A percentile compares a stretch with the other conserved stretches of the same genome.
These are phyloP conservation scores for Callionymus lyra DNA, from an alignment of 2,113 vertebrate species.

Conservation along the genomic window DNA sequence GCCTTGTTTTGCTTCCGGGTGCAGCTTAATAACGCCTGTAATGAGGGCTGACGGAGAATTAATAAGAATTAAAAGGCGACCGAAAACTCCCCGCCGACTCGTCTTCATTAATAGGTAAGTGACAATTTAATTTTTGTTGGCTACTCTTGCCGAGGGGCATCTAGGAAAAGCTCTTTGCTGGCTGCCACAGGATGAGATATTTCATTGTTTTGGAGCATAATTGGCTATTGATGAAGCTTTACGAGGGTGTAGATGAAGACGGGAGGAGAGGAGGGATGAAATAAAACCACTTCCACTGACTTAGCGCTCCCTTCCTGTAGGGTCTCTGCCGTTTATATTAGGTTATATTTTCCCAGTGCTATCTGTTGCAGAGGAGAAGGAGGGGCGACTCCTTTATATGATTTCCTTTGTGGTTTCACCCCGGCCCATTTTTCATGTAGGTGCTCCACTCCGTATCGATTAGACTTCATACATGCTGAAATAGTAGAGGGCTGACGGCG, in stretches of 20 bases:
- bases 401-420: slow-evolving; percentile 37
- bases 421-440: slow-evolving; percentile 44
- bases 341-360: slow-evolving; percentile 48
- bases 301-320: slow-evolving; percentile 32
- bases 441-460: slow-evolving; percentile 66
- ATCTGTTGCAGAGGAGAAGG: slow-evolving; percentile 44
- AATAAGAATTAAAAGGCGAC: slow-evolving; percentile 65
- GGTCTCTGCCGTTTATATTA: slow-evolving; percentile 24
- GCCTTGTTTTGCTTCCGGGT: slow-evolving; percentile 50
- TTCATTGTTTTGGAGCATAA: slow-evolving; percentile 50
- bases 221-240: slow-evolving; percentile 47
- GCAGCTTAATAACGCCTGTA: slow-evolving; percentile 58
- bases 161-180: slow-evolving; percentile 20
- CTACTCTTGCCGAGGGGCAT: slow-evolving; percentile 31
- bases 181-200: slow-evolving; percentile 38
- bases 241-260: slow-evolving; percentile 21
- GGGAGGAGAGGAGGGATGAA: slow-evolving; percentile 28
- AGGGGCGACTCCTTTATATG: slow-evolving; percentile 38
- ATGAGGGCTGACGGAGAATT: slow-evolving; percentile 62
- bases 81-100: slow-evolving; percentile 53
- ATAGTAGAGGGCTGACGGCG: slow-evolving; percentile 47
- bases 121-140: slow-evolving; percentile 53
- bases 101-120: slow-evolving; percentile 68
- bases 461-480: slow-evolving; percentile 61
- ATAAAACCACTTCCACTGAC: slow-evolving; percentile 35